Evolutionary conservation across 1,140 invertebrate genomes (phyloP), one percentile per base, ranked within the genome.

Genomic region (Drosophila watanabei): DNA sequence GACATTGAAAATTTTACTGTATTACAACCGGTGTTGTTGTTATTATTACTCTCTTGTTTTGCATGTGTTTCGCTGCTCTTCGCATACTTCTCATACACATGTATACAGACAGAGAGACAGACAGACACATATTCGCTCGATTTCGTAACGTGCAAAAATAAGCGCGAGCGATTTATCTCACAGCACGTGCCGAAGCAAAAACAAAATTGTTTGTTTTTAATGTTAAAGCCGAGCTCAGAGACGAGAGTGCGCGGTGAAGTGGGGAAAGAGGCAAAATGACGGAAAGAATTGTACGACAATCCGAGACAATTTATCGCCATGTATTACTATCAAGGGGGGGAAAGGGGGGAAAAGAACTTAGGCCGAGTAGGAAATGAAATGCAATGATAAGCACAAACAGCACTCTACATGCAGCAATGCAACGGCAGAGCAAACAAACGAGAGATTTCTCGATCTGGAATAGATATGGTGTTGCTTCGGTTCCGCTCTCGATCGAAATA

Each of bases 331-430:
- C 37, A 45, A 51, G 46, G 8, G 30, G 60, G 24, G 30, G 20
- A 11, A 39, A 13, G 18, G 61, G 68, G 56, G 49, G 24, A 24
- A 60, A 60, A 65, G 70, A 52, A 48, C 68, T 69, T 49, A 33
- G 48, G 37, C 62, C 37, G 56, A 69, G 61, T 75, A 89, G 86
- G 86, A 90, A 90, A 86, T 90, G 62, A 86, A 90, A 82, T 86
- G 79, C 79, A 82, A 75, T 78, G 72, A 80, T 85, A 90, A 90
- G 82, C 86, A 90, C 82, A 89, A 90, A 75, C 79, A 71, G 41
- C 66, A 52, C 32, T 48, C 39, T 18, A 85, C 78, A 88, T 89
- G 85, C 80, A 88, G 73, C 64, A 78, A 88, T 88, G 85, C 72
- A 75, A 48, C 59, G 56, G 43, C 57, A 41, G 52, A 51, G 35